Evolutionary conservation across 1,140 invertebrate species (phyloP).

Genomic region (Cryptotermes secundus): DNA sequence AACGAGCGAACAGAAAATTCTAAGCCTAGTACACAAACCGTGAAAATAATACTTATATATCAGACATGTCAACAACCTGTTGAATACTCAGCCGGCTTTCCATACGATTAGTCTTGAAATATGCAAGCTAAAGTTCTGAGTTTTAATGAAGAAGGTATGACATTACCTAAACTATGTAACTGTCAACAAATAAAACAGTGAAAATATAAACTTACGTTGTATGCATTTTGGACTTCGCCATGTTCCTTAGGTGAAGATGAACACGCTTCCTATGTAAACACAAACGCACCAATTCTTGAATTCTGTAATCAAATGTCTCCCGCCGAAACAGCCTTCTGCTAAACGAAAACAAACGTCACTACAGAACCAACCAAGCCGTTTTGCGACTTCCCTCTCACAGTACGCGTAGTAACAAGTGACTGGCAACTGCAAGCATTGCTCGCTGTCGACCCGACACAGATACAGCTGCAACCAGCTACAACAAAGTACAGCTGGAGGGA

Average conservation of each 20-base stretch:
- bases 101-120: too few species aligned
- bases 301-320: neutral
- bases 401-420: neutral
- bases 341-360: neutral
- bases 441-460: neutral
- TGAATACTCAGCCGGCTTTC: too few species aligned
- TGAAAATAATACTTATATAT: too few species aligned
- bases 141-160: too few species aligned
- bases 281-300: neutral
- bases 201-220: neutral
- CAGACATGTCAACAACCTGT: too few species aligned
- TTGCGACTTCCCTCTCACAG: neutral
- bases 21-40: too few species aligned
- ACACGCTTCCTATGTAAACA: neutral
- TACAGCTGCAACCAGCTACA: neutral
- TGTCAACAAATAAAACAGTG: neutral
- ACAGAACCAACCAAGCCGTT: neutral
- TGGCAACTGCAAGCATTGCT: neutral
- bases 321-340: neutral
- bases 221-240: conserved; percentile 9
- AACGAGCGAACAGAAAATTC: too few species aligned
- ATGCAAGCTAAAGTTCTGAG: too few species aligned
- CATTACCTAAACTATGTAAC: neutral
- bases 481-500: neutral
- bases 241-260: neutral